Conservation (phyloP, 2,113 vertebrate genomes). For the Tenrec ecaudatus region DNA sequence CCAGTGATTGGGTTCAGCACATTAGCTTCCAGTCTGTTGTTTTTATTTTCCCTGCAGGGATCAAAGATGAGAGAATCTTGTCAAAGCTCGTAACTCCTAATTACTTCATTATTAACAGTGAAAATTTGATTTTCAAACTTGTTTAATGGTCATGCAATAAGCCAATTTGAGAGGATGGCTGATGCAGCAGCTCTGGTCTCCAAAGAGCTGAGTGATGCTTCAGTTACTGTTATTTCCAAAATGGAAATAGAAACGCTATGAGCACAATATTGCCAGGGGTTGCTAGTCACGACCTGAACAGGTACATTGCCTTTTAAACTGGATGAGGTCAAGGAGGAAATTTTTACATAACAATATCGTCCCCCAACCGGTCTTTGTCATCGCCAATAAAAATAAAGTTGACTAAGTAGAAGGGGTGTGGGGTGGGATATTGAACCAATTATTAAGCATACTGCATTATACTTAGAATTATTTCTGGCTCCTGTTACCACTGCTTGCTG, state of each 20-base stretch:
- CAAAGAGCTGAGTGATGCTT: not conserved
- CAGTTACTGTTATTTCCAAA: constrained; percentile 53
- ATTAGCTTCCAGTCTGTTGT: constrained; percentile 48
- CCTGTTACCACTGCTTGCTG: constrained; percentile 50
- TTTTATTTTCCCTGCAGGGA: constrained; percentile 64
- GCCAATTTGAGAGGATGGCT: not conserved
- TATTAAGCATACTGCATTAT: constrained; percentile 60
- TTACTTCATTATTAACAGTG: constrained; percentile 75
- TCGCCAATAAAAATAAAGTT: constrained; percentile 69
- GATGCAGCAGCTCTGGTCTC: constrained; percentile 16
- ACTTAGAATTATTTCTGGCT: constrained; percentile 53
- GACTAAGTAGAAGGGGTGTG: constrained; percentile 1
- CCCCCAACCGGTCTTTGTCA: constrained; percentile 61
- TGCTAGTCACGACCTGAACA: constrained; percentile 3
- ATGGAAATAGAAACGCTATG: constrained; percentile 49
- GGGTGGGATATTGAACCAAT: constrained; percentile 13
- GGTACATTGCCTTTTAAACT: constrained; percentile 45
- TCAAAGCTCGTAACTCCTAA: constrained; percentile 61
- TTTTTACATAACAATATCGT: constrained; percentile 31
- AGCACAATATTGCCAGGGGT: constrained; percentile 4
- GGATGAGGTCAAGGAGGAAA: constrained; percentile 30
- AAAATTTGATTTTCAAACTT: constrained; percentile 73
- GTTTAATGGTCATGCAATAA: constrained; percentile 68
- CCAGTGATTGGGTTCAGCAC: not conserved
- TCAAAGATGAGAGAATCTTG: constrained; percentile 60